Percentiles rank a stretch among this genome's conserved stretches.
phyloP scores from a whole-genome alignment of 1,140 invertebrate genomes.

The Bombus pyrosoma region DNA sequence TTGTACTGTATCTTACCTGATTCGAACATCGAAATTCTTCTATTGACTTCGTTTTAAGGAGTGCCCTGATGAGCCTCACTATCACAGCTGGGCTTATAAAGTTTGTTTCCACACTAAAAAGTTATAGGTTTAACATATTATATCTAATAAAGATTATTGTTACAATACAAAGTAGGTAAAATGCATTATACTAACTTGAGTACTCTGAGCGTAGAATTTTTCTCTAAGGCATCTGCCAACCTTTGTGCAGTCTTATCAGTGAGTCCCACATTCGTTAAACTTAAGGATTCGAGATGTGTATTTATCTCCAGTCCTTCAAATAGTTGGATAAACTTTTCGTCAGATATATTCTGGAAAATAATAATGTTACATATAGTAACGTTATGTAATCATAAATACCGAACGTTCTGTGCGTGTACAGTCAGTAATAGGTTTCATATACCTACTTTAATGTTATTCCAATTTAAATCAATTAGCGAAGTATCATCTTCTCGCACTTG shows the following conservation, averaged over 20 bases:
- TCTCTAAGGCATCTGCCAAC: slow-evolving; percentile 92
- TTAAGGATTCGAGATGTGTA: slow-evolving; percentile 95
- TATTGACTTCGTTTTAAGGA: slow-evolving; percentile 93
- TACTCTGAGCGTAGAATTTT: slow-evolving; percentile 93
- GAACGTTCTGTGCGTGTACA: background rate
- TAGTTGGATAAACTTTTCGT: slow-evolving; percentile 95
- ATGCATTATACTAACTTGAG: slow-evolving; percentile 86
- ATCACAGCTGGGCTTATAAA: slow-evolving; percentile 94
- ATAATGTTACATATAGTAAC: slow-evolving; percentile 23
- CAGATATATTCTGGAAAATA: slow-evolving; percentile 94
- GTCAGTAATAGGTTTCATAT: background rate
- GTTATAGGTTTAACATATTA: slow-evolving; percentile 41
- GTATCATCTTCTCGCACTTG: slow-evolving; percentile 94
- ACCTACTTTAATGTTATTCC: slow-evolving; percentile 97
- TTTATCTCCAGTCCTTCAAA: slow-evolving; percentile 95
- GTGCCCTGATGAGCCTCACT: slow-evolving; percentile 91
- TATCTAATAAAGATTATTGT: background rate
- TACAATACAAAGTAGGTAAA: background rate
- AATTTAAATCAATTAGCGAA: slow-evolving; percentile 94
- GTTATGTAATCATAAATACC: background rate
- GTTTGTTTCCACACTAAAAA: slow-evolving; percentile 94
- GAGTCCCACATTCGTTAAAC: slow-evolving; percentile 96
- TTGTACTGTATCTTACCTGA: slow-evolving; percentile 87
- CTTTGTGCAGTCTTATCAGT: slow-evolving; percentile 93
- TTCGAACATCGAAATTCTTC: slow-evolving; percentile 97